A percentile compares a stretch with the other conserved stretches of the same genome.
These are phyloP conservation scores for Lithobates pipiens DNA, from an alignment of 2,797 vertebrate genomes.

Conservation along the genomic window DNA sequence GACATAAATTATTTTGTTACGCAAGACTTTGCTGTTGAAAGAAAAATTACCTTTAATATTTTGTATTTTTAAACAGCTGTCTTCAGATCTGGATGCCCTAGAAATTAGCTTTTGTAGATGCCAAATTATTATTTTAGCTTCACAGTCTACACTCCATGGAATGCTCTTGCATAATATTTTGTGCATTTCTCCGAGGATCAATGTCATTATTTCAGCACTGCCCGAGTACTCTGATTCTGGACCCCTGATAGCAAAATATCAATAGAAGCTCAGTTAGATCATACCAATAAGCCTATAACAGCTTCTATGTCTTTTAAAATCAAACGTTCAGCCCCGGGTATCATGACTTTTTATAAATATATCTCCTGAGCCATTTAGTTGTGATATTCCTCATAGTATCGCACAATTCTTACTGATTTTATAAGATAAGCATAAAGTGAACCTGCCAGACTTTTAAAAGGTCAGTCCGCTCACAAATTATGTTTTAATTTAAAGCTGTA, in stretches of 20 bases:
- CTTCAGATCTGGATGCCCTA: slow-evolving; percentile 43
- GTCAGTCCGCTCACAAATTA: too few species aligned
- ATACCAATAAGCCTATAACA: neutral
- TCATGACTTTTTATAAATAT: too few species aligned
- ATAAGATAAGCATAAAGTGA: too few species aligned
- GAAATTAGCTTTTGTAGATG: slow-evolving; percentile 4
- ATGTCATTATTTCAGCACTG: neutral
- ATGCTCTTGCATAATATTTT: neutral
- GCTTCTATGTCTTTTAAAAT: too few species aligned
- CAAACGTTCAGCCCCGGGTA: too few species aligned
- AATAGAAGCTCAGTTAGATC: neutral
- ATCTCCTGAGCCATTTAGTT: too few species aligned
- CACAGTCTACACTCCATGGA: neutral
- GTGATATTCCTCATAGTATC: too few species aligned
- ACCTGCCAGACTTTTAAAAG: too few species aligned
- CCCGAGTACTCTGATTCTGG: neutral
- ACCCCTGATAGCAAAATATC: slow-evolving; percentile 3
- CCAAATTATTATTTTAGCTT: neutral
- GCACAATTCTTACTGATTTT: too few species aligned
- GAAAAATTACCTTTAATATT: slow-evolving; percentile 20
- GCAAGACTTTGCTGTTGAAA: neutral
- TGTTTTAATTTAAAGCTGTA: too few species aligned
- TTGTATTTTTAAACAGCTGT: slow-evolving; percentile 24
- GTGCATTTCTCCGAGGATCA: neutral
- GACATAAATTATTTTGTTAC: slow-evolving; percentile 1